Evolutionary conservation across 2,113 vertebrate genomes (phyloP), one percentile per base, ranked within the genome.

Genomic region (Sylvia atricapilla): DNA sequence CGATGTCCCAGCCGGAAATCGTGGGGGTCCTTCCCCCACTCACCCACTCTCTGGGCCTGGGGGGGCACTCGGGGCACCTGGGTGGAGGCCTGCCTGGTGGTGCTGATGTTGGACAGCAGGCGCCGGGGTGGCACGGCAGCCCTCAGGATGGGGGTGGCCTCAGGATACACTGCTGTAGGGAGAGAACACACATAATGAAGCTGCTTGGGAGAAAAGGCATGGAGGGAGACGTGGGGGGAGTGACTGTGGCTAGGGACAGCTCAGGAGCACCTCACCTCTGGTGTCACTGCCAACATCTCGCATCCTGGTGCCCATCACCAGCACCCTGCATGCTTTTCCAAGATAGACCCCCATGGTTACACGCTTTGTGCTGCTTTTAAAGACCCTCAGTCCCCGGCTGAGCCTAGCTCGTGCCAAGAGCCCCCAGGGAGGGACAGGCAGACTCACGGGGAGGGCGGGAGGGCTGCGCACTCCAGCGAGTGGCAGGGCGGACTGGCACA

Each of bases 21-120:
- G 6, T 19, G 28, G 47, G 64, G 37, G 33, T 68, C 41, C 52
- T 69, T 47, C 31, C n/a, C 41, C 6, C 78, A 97, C 98, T 97
- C 97, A 99, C 99, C 99, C 94, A 99, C 98, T 98, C 98, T 98
- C 66, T 99, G 99, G 10, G 97, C 94, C 88, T 98, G 98, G 80
- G 97, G 83, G 24, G 96, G 24, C 30, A 98, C 93, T 1, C 94
- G 98, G 19, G 99, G 99, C 41, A 98, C 98, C 91, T 99, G 99
- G 15, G 98, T 98, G 60, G 99, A 99, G 7, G 98, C 98, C 95
- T 99, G 99, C 69, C 98, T 97, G 59, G 98, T 97, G 41, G 98
- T 98, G 94, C 98, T 98, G 79, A 99, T 97, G 62, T 97, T 97
- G 58, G 98, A 97, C 9, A 97, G 93, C 53, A 98, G 94, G 43